Evolutionary conservation across 2,113 vertebrate species (phyloP).

Genomic region (Baryphthengus martii): DNA sequence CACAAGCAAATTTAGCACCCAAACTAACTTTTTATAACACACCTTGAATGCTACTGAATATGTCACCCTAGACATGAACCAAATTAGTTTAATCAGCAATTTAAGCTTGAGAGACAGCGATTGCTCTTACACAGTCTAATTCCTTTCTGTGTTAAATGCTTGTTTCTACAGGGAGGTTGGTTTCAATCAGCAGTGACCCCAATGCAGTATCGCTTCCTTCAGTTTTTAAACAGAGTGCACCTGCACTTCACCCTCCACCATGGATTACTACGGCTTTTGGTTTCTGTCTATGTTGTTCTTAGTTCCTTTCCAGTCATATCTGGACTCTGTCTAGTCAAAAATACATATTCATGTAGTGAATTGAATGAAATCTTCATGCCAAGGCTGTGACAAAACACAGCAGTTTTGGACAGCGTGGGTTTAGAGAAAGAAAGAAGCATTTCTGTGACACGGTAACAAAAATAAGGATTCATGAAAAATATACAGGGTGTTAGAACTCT

Average conservation of each 20-base stretch:
- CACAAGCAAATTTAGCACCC: neutral
- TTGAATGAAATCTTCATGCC: fast-evolving
- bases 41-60: neutral
- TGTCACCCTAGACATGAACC: neutral
- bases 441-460: neutral
- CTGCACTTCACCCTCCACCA: neutral
- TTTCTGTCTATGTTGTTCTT: neutral
- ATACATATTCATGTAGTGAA: neutral
- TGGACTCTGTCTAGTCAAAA: neutral
- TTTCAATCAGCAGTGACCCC: neutral
- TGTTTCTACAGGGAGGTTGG: neutral
- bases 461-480: neutral
- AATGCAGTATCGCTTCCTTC: neutral
- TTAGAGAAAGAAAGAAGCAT: neutral
- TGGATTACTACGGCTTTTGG: fast-evolving
- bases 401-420: neutral
- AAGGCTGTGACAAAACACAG: neutral
- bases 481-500: neutral
- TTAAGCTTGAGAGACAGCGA: neutral
- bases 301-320: neutral
- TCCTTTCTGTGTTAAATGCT: neutral
- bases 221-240: neutral
- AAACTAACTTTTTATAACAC: neutral
- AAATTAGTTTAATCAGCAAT: neutral
- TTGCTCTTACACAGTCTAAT: neutral